Conservation (phyloP, 1,140 invertebrate species). For the Archivesica marissinica region DNA sequence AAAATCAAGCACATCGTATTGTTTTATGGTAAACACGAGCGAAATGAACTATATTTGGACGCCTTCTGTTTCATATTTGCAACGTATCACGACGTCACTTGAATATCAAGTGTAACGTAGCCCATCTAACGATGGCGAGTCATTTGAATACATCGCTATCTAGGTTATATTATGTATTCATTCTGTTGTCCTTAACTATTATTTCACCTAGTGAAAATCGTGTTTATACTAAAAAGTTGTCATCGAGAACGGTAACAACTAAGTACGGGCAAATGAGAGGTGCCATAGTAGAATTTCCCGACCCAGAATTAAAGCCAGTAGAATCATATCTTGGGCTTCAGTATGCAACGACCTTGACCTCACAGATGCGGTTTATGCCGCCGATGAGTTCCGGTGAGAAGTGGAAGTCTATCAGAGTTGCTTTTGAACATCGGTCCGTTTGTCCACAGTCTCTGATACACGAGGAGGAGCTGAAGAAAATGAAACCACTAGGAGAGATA, state of each 20-base stretch:
- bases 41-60: neutral
- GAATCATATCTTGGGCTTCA: slow-evolving; percentile 97
- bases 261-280: slow-evolving; percentile 93
- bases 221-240: slow-evolving; percentile 63
- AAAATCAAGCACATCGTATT: slow-evolving; percentile 35
- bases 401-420: slow-evolving; percentile 93
- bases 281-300: slow-evolving; percentile 92
- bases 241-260: slow-evolving; percentile 83
- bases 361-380: slow-evolving; percentile 96
- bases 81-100: neutral
- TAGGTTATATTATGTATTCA: neutral
- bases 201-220: slow-evolving; percentile 4
- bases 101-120: neutral
- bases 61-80: slow-evolving; percentile 19
- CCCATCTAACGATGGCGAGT: neutral
- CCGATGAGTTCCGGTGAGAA: slow-evolving; percentile 92
- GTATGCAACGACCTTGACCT: slow-evolving; percentile 96
- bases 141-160: neutral
- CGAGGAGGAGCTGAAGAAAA: slow-evolving; percentile 85
- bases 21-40: slow-evolving; percentile 38
- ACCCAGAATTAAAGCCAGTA: slow-evolving; percentile 93
- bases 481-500: slow-evolving; percentile 93
- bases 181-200: neutral
- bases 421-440: slow-evolving; percentile 90
- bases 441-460: slow-evolving; percentile 93